Evolutionary conservation across 2,888 invertebrate genomes (phyloP).

Genomic region (Furcula furcula): DNA sequence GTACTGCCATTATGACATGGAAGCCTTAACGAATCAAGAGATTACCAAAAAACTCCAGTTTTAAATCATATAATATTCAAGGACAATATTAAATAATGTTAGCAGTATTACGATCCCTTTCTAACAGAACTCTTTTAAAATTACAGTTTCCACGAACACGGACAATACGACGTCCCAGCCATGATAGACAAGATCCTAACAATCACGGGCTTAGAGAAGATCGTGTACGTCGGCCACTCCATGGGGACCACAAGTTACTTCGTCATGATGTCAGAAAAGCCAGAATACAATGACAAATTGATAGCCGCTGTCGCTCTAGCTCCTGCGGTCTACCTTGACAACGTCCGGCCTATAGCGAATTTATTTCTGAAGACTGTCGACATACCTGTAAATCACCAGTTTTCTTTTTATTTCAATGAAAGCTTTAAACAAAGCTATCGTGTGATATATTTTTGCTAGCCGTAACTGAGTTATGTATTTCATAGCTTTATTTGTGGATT

Average conservation of each 20-base stretch:
- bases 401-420: too few species aligned
- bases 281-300: slow-evolving; percentile 79
- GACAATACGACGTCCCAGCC: slow-evolving; percentile 79
- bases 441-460: too few species aligned
- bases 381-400: slow-evolving; percentile 55
- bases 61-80: too few species aligned
- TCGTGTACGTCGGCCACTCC: slow-evolving; percentile 82
- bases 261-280: slow-evolving; percentile 77
- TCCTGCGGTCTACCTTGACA: slow-evolving; percentile 75
- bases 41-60: too few species aligned
- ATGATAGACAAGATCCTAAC: slow-evolving; percentile 76
- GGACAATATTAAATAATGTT: too few species aligned
- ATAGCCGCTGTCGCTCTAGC: slow-evolving; percentile 76
- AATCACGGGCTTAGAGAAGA: slow-evolving; percentile 57
- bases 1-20: too few species aligned
- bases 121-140: too few species aligned
- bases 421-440: too few species aligned
- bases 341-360: slow-evolving; percentile 38
- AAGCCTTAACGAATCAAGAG: too few species aligned
- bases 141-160: slow-evolving; percentile 82
- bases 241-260: slow-evolving; percentile 82
- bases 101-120: too few species aligned
- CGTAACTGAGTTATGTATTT: too few species aligned
- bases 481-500: too few species aligned
- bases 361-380: slow-evolving; percentile 44